Base-by-base conservation (phyloP, 2,113 vertebrate genomes). In the Pontoporia blainvillei region DNA sequence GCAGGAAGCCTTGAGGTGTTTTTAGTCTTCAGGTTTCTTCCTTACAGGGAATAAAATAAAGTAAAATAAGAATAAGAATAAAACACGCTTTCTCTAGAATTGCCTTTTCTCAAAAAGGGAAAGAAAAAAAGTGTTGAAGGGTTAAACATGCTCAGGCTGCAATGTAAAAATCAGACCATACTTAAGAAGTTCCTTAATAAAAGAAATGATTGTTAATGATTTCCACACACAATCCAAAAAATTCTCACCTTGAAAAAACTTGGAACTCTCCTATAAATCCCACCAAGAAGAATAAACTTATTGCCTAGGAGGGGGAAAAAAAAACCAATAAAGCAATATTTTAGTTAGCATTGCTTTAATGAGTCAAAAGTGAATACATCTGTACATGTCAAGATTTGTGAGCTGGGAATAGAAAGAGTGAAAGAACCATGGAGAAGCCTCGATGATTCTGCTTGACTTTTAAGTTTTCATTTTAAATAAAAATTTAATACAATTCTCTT, bases 231-330 rank as follows among this genome's bases (percentile, higher is more conserved):
- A 95, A 85, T 69, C 3, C 27, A 78, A 93, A 95, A 86, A 89
- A 54, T 78, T 85, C 62, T 98, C 49, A 98, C 99, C 98, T 98
- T 87, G 97, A 96, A 96, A 98, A 97, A 95, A 75, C 18, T 34
- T 97, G 62, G 46, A 97, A 97, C 41, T 97, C 97, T 41, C 88
- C 91, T 90, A 91, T 92, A 97, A 98, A 88, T 97, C 97, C 98
- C 67, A 98, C 79, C 87, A 98, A 94, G 79, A 99, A 71, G 92
- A 98, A 91, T 93, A 98, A 88, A 13, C 15, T 85, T 93, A 98
- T 82, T 25, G 89, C 89, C 99, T 99, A 79, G 82, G 49, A 18
- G 44, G 25, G 8, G 1, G 81, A 88, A 57, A 69, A 64, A 93
- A 93, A 90, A 44, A 96, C 49, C 2, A 97, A 95, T 90, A 91